A percentile compares a stretch with the other conserved stretches of the same genome.
Conservation (phyloP, 2,113 vertebrate species). For the Trogon melanurus region DNA sequence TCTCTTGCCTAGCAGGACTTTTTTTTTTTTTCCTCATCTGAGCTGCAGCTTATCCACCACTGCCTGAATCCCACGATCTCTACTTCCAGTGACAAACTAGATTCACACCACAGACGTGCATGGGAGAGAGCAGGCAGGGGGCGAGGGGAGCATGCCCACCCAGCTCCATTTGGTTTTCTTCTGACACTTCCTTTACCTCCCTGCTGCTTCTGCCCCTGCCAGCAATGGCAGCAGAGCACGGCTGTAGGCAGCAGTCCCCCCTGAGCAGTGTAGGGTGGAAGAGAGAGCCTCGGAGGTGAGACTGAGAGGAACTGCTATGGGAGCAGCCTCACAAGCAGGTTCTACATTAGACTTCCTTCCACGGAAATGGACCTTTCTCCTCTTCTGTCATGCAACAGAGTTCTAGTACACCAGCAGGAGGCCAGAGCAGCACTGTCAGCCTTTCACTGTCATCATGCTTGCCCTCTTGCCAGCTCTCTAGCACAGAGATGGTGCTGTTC, state of each 20-base stretch:
- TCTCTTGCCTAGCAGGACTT: neutral
- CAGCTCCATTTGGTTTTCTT: neutral
- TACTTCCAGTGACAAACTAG: neutral
- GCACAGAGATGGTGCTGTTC: neutral
- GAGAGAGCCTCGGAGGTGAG: neutral
- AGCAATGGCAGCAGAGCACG: neutral
- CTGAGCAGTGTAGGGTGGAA: neutral
- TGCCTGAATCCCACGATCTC: neutral
- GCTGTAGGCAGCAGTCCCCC: neutral
- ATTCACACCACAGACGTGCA: neutral
- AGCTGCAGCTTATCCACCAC: neutral
- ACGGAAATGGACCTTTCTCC: neutral
- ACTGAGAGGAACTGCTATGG: neutral
- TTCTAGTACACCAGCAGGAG: neutral
- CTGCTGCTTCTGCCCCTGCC: neutral
- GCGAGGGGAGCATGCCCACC: neutral
- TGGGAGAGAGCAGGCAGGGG: neutral
- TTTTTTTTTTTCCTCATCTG: neutral
- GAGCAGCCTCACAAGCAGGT: neutral
- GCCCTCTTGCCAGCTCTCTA: neutral
- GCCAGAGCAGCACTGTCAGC: neutral
- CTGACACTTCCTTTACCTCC: neutral
- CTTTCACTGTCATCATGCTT: neutral
- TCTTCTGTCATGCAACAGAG: neutral
- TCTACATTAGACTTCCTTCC: neutral